A percentile compares a stretch with the other conserved stretches of the same genome.
These are phyloP conservation scores for Trematomus bernacchii DNA, from an alignment of 2,797 vertebrate species.

Conservation along the genomic window DNA sequence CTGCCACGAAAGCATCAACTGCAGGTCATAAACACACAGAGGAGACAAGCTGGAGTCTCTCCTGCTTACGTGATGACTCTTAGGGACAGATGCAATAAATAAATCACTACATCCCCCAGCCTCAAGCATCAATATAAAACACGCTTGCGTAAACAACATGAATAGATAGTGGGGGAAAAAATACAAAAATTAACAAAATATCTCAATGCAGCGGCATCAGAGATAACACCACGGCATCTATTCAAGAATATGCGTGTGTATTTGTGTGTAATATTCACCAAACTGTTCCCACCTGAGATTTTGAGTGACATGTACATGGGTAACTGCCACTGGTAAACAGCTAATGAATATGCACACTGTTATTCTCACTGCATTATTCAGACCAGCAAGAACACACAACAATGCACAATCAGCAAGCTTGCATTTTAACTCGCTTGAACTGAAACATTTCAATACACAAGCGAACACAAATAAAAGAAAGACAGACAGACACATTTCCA, in stretches of 20 bases:
- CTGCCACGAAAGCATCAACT: conserved; percentile 53
- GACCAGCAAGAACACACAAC: conserved; percentile 17
- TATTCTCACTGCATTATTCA: conserved; percentile 66
- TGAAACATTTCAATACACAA: conserved; percentile 30
- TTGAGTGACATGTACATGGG: conserved; percentile 77
- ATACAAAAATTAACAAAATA: conserved; percentile 25
- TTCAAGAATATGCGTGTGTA: conserved; percentile 20
- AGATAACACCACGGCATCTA: conserved; percentile 27
- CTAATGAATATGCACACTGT: conserved; percentile 80
- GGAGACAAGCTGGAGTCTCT: conserved; percentile 59
- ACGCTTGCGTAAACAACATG: conserved; percentile 40
- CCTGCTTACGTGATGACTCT: conserved; percentile 56
- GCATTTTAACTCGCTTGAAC: conserved; percentile 48
- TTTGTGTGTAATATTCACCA: conserved; percentile 20
- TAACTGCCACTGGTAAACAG: conserved; percentile 65
- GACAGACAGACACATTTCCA: conserved; percentile 34
- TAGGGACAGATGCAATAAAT: conserved; percentile 61
- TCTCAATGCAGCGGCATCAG: conserved; percentile 10
- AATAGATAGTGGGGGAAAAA: conserved; percentile 28
- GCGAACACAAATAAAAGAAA: conserved; percentile 28
- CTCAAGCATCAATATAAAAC: conserved; percentile 38
- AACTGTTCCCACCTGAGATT: conserved; percentile 53
- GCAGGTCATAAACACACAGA: conserved; percentile 68
- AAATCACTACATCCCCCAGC: conserved; percentile 51
- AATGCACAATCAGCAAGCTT: conserved; percentile 25